Evolutionary conservation across 2,797 vertebrate genomes (phyloP).

Genomic region (Myoxocephalus aenaeus): DNA sequence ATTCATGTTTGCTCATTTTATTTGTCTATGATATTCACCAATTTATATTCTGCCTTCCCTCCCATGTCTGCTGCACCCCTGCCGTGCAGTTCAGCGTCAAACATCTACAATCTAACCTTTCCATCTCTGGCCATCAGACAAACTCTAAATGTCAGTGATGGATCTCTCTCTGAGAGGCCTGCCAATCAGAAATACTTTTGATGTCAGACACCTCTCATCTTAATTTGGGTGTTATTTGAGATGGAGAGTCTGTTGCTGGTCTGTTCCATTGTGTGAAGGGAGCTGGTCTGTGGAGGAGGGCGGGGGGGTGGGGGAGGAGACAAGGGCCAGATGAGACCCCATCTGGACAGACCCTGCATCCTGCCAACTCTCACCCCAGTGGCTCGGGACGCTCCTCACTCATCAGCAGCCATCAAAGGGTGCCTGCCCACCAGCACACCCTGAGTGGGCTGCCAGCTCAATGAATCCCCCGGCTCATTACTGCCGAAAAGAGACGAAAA

Average conservation of each 20-base stretch:
- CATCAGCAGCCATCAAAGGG: constrained; percentile 78
- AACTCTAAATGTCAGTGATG: constrained; percentile 78
- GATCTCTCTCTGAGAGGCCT: constrained; percentile 66
- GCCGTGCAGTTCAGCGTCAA: constrained; percentile 65
- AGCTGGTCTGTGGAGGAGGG: constrained; percentile 33
- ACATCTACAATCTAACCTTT: constrained; percentile 81
- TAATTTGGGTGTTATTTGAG: constrained; percentile 67
- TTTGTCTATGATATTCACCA: constrained; percentile 44
- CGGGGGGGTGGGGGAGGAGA: neutral
- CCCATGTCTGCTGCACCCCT: constrained; percentile 22
- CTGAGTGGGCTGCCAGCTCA: constrained; percentile 64
- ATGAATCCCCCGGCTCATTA: constrained; percentile 71
- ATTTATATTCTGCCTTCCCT: constrained; percentile 39
- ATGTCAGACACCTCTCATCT: constrained; percentile 68
- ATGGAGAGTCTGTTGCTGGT: constrained; percentile 42
- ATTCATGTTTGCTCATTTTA: constrained; percentile 31
- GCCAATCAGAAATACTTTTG: constrained; percentile 73
- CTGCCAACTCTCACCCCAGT: constrained; percentile 77
- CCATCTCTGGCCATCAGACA: constrained; percentile 73
- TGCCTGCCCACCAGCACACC: constrained; percentile 64
- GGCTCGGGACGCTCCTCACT: constrained; percentile 61
- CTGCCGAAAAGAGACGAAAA: constrained; percentile 54
- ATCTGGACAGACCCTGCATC: constrained; percentile 76
- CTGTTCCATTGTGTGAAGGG: constrained; percentile 54
- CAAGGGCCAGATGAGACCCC: constrained; percentile 75